Conservation (phyloP, 2,888 invertebrate genomes). For the Ophion obscuratus region DNA sequence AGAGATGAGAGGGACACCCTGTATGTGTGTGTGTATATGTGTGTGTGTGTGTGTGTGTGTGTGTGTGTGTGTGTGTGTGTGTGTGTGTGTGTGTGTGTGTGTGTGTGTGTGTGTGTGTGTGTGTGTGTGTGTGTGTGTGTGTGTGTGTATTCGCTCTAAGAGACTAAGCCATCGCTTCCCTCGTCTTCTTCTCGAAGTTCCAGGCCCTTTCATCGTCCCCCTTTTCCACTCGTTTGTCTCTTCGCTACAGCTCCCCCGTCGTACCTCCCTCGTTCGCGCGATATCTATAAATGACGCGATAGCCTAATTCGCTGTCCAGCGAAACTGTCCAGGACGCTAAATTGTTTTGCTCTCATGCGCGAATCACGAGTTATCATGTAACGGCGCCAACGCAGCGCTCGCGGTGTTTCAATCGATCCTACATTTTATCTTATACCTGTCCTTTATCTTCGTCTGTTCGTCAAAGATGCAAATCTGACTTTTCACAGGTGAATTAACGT, state of each 20-base stretch:
- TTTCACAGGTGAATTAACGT: constrained; percentile 63
- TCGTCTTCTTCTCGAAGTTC: constrained; percentile 61
- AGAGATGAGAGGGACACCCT: too few relatives aligned
- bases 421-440: neutral
- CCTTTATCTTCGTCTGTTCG: constrained; percentile 8
- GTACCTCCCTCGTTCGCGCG: constrained; percentile 22
- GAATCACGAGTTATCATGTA: constrained; percentile 38
- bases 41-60: too few relatives aligned
- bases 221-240: constrained; percentile 11
- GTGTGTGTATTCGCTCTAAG: constrained; percentile 52
- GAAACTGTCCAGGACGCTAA: constrained; percentile 43
- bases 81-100: too few relatives aligned
- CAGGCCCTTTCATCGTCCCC: constrained; percentile 57
- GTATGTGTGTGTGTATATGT: too few relatives aligned
- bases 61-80: too few relatives aligned
- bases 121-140: too few relatives aligned
- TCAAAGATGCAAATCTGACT: constrained; percentile 47
- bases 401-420: constrained; percentile 17
- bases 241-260: constrained; percentile 17
- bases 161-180: constrained; percentile 58
- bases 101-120: too few relatives aligned
- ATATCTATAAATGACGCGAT: constrained; percentile 58
- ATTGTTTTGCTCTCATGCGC: constrained; percentile 13
- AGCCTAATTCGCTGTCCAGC: constrained; percentile 49
- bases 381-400: constrained; percentile 21